Evolutionary conservation across 2,888 invertebrate species (phyloP).

Genomic region (Agrilus mali): DNA sequence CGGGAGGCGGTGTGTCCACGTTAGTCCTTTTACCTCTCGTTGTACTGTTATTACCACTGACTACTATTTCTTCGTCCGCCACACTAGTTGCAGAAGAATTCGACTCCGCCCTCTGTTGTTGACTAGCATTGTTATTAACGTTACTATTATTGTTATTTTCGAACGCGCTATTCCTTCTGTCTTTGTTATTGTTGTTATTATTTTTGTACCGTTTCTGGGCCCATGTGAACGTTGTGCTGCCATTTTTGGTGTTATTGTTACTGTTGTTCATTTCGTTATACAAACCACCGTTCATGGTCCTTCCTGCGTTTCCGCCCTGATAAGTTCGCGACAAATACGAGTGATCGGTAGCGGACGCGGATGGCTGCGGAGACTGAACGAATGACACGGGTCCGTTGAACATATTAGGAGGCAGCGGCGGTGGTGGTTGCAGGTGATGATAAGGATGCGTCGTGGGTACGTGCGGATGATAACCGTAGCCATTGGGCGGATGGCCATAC

Average conservation of each 20-base stretch:
- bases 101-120: background rate
- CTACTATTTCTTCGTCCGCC: constrained; percentile 2
- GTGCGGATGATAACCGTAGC: constrained; percentile 4
- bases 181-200: background rate
- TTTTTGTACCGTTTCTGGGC: background rate
- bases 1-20: constrained; percentile 10
- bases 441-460: constrained; percentile 3
- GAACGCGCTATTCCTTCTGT: background rate
- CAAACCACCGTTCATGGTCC: background rate
- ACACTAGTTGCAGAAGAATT: too few relatives aligned
- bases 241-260: background rate
- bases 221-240: background rate
- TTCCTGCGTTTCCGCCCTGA: too few relatives aligned
- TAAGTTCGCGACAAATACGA: too few relatives aligned
- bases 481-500: constrained; percentile 6
- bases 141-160: background rate
- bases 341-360: constrained; percentile 1
- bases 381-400: constrained; percentile 1
- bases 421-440: constrained; percentile 1
- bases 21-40: constrained; percentile 1
- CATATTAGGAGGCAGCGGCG: constrained; percentile 1
- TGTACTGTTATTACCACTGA: too few relatives aligned
- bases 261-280: background rate
- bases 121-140: background rate
- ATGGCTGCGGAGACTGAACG: background rate